Evolutionary conservation across 2,888 invertebrate genomes (phyloP).

Genomic region (Limnephilus marmoratus): DNA sequence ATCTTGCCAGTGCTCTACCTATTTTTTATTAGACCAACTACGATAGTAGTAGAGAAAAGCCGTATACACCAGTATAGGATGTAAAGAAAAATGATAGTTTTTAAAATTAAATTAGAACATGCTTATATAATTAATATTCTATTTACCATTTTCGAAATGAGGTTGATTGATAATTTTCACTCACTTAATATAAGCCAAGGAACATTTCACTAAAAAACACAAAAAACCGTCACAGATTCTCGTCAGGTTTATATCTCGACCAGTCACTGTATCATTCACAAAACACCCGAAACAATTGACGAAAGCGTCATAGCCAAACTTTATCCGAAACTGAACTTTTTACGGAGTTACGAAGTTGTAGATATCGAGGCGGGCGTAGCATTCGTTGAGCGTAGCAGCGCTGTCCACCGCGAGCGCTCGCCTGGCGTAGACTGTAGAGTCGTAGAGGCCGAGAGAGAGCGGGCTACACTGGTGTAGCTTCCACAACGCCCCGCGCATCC

Average conservation of each 20-base stretch:
- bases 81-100: neutral
- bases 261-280: neutral
- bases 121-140: neutral
- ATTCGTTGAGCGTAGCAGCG: neutral
- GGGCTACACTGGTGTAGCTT: neutral
- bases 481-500: neutral
- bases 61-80: too few relatives aligned
- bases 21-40: too few relatives aligned
- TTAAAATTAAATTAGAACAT: neutral
- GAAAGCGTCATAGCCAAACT: neutral
- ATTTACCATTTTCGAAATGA: slow-evolving; percentile 8
- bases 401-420: slow-evolving; percentile 30
- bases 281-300: neutral
- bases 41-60: neutral
- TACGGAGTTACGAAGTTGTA: slow-evolving; percentile 18
- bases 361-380: neutral
- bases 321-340: slow-evolving; percentile 26
- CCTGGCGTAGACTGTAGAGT: slow-evolving; percentile 35
- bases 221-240: neutral
- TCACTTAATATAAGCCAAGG: slow-evolving; percentile 4
- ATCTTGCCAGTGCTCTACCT: neutral
- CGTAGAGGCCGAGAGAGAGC: slow-evolving; percentile 12
- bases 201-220: slow-evolving; percentile 8
- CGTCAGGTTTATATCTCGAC: neutral
- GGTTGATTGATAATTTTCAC: neutral